Conservation (phyloP, 2,797 vertebrate genomes). For the Gastrophryne carolinensis region DNA sequence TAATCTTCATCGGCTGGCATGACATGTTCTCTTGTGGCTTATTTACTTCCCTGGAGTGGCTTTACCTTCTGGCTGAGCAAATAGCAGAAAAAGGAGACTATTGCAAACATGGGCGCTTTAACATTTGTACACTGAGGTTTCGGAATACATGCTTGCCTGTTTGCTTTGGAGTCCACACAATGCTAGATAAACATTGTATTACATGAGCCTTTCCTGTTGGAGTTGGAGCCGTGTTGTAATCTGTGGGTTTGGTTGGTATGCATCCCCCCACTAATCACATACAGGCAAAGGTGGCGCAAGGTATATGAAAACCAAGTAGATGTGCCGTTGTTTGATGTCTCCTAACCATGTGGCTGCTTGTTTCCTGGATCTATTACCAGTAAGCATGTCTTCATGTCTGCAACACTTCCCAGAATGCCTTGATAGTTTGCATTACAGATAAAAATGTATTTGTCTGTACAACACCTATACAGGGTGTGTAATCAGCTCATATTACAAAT, state of each 20-base stretch:
- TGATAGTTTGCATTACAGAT: not conserved
- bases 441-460: not conserved
- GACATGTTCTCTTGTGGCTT: slow-evolving; percentile 54
- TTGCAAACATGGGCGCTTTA: slow-evolving; percentile 57
- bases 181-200: slow-evolving; percentile 50
- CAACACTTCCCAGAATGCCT: not conserved
- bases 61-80: slow-evolving; percentile 61
- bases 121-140: slow-evolving; percentile 57
- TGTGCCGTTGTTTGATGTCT: slow-evolving; percentile 14
- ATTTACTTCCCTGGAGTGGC: slow-evolving; percentile 56
- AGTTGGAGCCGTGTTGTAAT: slow-evolving; percentile 44
- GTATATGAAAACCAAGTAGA: slow-evolving; percentile 1
- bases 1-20: slow-evolving; percentile 53
- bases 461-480: not conserved
- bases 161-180: slow-evolving; percentile 58
- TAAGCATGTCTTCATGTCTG: not conserved
- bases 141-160: slow-evolving; percentile 53
- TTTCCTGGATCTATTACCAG: not conserved
- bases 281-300: slow-evolving; percentile 4
- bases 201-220: slow-evolving; percentile 44
- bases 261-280: slow-evolving; percentile 1
- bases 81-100: slow-evolving; percentile 55
- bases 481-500: not conserved
- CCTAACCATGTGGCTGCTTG: slow-evolving; percentile 5
- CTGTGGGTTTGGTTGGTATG: not conserved